Evolutionary conservation across 2,113 vertebrate genomes (phyloP).

Genomic region (Tiliqua scincoides): DNA sequence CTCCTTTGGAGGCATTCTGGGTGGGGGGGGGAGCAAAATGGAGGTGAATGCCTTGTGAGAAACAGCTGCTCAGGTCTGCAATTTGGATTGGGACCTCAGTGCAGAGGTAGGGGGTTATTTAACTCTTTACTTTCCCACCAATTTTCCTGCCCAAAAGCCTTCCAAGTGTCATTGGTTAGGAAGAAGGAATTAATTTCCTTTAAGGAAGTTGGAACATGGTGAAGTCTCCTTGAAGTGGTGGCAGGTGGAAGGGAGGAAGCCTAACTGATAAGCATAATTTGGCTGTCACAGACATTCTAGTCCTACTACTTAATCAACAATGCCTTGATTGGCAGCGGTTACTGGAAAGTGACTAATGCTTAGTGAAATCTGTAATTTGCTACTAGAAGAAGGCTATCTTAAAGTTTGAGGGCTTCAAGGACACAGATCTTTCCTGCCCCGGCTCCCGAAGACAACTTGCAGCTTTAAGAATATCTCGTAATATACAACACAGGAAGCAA

Average conservation of each 20-base stretch:
- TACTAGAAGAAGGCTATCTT: neutral
- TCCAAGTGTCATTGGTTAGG: too few relatives aligned
- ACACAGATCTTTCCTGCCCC: too few relatives aligned
- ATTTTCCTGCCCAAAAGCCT: too few relatives aligned
- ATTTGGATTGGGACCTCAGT: too few relatives aligned
- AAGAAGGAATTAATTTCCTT: too few relatives aligned
- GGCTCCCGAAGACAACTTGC: too few relatives aligned
- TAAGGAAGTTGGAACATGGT: neutral
- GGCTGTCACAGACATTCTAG: neutral
- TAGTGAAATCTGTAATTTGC: neutral
- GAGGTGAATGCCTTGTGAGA: too few relatives aligned
- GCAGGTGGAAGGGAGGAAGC: accelerated
- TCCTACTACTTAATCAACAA: neutral
- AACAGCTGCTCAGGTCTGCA: too few relatives aligned
- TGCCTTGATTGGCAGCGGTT: neutral
- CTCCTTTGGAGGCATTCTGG: too few relatives aligned
- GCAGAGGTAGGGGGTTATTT: too few relatives aligned
- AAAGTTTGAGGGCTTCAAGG: neutral
- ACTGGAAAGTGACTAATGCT: neutral
- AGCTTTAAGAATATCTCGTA: neutral
- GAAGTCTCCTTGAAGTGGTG: neutral
- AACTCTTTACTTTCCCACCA: too few relatives aligned
- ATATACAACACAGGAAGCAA: neutral
- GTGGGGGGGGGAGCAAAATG: too few relatives aligned
- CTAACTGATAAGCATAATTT: accelerated